A percentile compares a stretch with the other conserved stretches of the same genome.
Evolutionary conservation across 2,888 invertebrate genomes (phyloP).

Genomic region (Pheosia tremula): DNA sequence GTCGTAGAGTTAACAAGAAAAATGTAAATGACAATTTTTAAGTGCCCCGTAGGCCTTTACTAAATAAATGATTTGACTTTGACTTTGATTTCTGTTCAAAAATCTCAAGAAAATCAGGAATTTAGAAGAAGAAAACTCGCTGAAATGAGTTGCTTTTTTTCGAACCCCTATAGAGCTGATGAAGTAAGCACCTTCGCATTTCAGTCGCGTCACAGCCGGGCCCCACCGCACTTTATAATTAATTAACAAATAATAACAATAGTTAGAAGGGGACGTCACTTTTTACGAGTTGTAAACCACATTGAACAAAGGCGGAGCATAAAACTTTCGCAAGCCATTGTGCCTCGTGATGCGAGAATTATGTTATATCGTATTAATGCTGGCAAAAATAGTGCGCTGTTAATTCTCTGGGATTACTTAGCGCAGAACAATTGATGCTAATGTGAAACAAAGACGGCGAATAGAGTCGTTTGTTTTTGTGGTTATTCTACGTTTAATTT

Average conservation of each 20-base stretch:
- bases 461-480: conserved; percentile 6
- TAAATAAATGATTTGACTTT: no score
- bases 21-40: no score
- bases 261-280: conserved; percentile 41
- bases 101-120: not conserved
- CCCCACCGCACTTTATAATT: conserved; percentile 45
- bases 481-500: conserved; percentile 1
- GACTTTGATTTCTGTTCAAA: no score
- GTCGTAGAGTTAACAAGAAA: no score
- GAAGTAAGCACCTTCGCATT: conserved; percentile 4
- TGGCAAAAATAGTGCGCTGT: conserved; percentile 31
- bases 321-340: conserved; percentile 38
- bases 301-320: conserved; percentile 42
- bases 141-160: conserved; percentile 3
- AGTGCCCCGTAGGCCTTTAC: no score
- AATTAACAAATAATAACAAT: conserved; percentile 56
- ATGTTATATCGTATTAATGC: conserved; percentile 34
- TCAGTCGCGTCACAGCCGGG: conserved; percentile 31
- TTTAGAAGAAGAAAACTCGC: not conserved
- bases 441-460: conserved; percentile 10
- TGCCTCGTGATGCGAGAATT: conserved; percentile 37
- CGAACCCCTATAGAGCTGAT: no score
- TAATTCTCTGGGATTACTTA: conserved; percentile 14
- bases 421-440: conserved; percentile 13
- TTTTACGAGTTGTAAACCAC: conserved; percentile 42